Conservation (phyloP, 1,140 invertebrate species). For the Metaphire vulgaris region DNA sequence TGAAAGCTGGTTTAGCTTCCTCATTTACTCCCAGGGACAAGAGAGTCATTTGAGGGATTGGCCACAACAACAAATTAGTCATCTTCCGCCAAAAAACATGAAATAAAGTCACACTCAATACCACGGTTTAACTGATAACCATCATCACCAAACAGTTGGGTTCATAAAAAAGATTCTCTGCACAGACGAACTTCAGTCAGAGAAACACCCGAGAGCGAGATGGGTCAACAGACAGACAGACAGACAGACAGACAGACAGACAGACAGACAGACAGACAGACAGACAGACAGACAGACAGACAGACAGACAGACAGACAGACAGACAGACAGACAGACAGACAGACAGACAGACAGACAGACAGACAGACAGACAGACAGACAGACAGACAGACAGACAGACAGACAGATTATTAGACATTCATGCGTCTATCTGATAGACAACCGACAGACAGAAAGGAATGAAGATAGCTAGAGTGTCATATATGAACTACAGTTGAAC, state of each 20-base stretch:
- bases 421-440: background rate
- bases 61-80: too few species aligned
- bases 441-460: background rate
- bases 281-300: conserved; percentile 34
- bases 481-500: too few species aligned
- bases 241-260: conserved; percentile 34
- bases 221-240: conserved; percentile 29
- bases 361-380: conserved; percentile 10
- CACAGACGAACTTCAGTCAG: conserved; percentile 32
- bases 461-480: too few species aligned
- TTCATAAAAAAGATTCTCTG: too few species aligned
- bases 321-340: conserved; percentile 28
- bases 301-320: conserved; percentile 35
- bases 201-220: conserved; percentile 33
- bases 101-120: too few species aligned
- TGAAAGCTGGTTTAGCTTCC: too few species aligned
- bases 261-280: conserved; percentile 34
- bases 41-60: too few species aligned
- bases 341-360: conserved; percentile 19
- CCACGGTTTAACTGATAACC: too few species aligned
- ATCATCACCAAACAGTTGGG: too few species aligned
- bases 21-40: too few species aligned
- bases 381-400: conserved; percentile 16
- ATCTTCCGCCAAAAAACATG: too few species aligned
- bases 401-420: conserved; percentile 7